Evolutionary conservation across 2,797 vertebrate genomes (phyloP), one percentile per base, ranked within the genome.

Genomic region (Buphagus erythrorhynchus): DNA sequence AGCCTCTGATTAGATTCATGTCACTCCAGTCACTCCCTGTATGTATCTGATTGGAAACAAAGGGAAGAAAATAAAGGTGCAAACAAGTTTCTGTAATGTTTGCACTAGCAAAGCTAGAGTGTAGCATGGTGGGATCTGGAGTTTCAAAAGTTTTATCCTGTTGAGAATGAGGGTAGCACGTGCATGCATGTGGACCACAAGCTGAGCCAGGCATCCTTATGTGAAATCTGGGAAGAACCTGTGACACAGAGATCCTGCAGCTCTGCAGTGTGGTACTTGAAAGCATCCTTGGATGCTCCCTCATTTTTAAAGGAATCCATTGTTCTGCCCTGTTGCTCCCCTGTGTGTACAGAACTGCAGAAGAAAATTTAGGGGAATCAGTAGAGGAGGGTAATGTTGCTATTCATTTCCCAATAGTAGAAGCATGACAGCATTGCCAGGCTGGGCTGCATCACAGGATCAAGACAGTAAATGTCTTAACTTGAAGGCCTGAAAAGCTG

Each of bases 1-100:
- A 80, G 73, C 26, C 58, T 88, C 71, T 94, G 84, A 95, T 96
- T 61, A 96, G 52, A 67, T 96, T 91, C 38, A 15, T 88, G 80
- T 63, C 87, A 61, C 40, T 84, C 74, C 28, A 36, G 78, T 68
- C 2, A 0, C 67, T 94, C 88, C 26, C 81, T 38, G 14, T 86
- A 40, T 90, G 85, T 29, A 45, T 88, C 66, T 93, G 62, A 78
- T 66, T 59, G 87, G 73, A 93, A 88, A 85, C 54, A 75, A 95
- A 95, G 28, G n/a, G 38, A 84, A 52, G 81, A 82, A 93, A 76
- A 67, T 73, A 83, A 65, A 96, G 87, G 74, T 93, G 69, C 62
- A 81, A 79, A 94, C 45, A 33, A 81, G 71, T 80, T 96, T 84
- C 66, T 90, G 29, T 73, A 82, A 59, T 54, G 68, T 63, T 48